Evolutionary conservation across 2,797 vertebrate species (phyloP).

Genomic region (Muscicapa comitata): DNA sequence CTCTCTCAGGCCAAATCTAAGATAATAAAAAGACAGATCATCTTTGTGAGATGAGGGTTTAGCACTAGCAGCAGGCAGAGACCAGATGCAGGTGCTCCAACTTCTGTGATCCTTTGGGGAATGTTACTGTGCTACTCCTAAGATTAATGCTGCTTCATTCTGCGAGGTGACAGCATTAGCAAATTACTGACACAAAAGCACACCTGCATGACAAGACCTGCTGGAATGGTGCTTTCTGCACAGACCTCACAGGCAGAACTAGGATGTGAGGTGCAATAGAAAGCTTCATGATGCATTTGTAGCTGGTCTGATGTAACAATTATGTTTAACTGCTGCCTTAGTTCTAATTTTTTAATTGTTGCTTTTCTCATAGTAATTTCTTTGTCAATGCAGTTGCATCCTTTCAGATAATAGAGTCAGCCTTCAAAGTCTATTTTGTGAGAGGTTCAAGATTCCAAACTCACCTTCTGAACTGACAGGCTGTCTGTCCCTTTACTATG

Average conservation of each 20-base stretch:
- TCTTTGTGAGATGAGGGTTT: neutral
- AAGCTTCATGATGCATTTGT: neutral
- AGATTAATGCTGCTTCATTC: conserved; percentile 18
- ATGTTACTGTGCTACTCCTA: neutral
- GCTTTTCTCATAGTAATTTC: neutral
- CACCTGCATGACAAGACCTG: neutral
- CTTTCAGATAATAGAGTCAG: neutral
- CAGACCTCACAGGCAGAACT: neutral
- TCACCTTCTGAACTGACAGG: neutral
- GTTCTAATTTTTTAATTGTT: neutral
- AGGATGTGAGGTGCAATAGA: neutral
- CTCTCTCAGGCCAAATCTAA: neutral
- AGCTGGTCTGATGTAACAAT: neutral
- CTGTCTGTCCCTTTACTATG: neutral
- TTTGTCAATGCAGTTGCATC: neutral
- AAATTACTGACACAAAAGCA: neutral
- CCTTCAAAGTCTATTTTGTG: neutral
- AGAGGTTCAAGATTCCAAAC: neutral
- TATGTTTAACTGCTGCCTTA: neutral
- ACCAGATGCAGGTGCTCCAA: neutral
- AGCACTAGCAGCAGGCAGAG: neutral
- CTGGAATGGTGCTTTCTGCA: neutral
- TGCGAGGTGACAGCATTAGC: neutral
- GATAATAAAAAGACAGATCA: neutral
- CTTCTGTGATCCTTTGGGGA: neutral